Conservation (phyloP, 1,140 invertebrate species). For the Plutomurus gul region DNA sequence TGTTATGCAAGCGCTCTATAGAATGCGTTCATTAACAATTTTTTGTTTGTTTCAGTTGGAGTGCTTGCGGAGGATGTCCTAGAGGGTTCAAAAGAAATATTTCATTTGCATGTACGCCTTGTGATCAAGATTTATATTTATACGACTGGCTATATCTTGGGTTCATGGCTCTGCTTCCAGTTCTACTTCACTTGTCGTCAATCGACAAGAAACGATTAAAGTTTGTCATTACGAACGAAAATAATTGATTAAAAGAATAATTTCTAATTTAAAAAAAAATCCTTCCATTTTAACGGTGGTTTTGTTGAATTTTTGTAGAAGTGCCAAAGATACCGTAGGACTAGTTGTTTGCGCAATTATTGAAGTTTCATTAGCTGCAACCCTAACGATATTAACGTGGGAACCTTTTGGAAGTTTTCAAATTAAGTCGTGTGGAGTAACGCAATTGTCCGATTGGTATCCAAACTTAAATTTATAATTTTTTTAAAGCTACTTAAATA, state of each 20-base stretch:
- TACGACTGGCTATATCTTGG: slow-evolving; percentile 94
- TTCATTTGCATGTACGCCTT: slow-evolving; percentile 73
- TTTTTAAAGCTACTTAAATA: no score
- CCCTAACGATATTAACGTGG: slow-evolving; percentile 74
- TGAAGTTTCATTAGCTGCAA: slow-evolving; percentile 73
- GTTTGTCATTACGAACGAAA: no score
- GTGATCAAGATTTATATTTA: slow-evolving; percentile 73
- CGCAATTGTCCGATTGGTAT: slow-evolving; percentile 90
- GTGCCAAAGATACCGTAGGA: slow-evolving; percentile 71
- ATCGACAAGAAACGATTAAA: slow-evolving; percentile 80
- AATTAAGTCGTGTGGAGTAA: slow-evolving; percentile 76
- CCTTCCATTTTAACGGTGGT: no score
- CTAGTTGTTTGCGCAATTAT: slow-evolving; percentile 78
- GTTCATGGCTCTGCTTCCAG: slow-evolving; percentile 84
- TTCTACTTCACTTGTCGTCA: slow-evolving; percentile 88
- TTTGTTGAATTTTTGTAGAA: slow-evolving; percentile 61
- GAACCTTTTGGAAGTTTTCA: slow-evolving; percentile 76
- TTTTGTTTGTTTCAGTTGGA: slow-evolving; percentile 62
- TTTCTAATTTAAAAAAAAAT: no score
- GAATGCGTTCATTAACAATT: background rate
- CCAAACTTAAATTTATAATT: no score
- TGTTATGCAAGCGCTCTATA: no score
- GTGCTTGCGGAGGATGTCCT: slow-evolving; percentile 82
- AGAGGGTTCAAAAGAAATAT: slow-evolving; percentile 73
- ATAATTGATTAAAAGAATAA: no score